phyloP scores from a whole-genome alignment of 2,113 vertebrate genomes.

The Alouatta palliata region DNA sequence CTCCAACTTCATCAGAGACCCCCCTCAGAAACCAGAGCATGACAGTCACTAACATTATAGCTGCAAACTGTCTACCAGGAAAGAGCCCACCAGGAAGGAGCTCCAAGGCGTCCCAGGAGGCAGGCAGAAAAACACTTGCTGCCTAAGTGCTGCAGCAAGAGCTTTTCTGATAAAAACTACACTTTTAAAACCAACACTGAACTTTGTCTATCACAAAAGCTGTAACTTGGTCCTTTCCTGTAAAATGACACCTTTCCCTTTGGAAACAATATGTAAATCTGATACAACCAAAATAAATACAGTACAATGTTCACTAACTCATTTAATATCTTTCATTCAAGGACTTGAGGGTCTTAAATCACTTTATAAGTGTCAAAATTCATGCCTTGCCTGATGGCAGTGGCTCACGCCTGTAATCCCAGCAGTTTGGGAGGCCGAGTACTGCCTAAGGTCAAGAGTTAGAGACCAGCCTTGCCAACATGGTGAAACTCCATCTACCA shows the following conservation, averaged over 20 bases:
- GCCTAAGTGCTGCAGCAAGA: background rate
- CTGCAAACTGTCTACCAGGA: background rate
- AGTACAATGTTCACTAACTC: background rate
- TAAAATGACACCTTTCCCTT: constrained; percentile 59
- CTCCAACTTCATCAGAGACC: background rate
- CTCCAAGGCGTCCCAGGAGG: background rate
- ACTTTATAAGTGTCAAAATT: constrained; percentile 50
- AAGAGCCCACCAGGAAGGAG: background rate
- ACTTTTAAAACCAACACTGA: constrained; percentile 41
- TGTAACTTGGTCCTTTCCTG: constrained; percentile 46
- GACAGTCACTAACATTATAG: background rate
- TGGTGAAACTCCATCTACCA: no score
- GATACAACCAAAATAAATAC: constrained; percentile 45
- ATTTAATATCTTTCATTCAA: constrained; percentile 11
- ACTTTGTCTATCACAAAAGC: constrained; percentile 4
- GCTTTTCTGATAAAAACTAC: constrained; percentile 42
- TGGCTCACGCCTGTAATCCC: no score
- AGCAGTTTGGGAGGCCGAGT: no score
- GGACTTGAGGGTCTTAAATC: constrained; percentile 21
- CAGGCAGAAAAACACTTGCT: background rate
- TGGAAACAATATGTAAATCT: constrained; percentile 45
- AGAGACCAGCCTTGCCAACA: no score
- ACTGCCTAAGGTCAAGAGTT: no score
- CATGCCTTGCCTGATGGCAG: background rate
- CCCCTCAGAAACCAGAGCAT: background rate